Evolutionary conservation across 1,140 invertebrate genomes (phyloP).

Genomic region (Lepidurus arcticus): DNA sequence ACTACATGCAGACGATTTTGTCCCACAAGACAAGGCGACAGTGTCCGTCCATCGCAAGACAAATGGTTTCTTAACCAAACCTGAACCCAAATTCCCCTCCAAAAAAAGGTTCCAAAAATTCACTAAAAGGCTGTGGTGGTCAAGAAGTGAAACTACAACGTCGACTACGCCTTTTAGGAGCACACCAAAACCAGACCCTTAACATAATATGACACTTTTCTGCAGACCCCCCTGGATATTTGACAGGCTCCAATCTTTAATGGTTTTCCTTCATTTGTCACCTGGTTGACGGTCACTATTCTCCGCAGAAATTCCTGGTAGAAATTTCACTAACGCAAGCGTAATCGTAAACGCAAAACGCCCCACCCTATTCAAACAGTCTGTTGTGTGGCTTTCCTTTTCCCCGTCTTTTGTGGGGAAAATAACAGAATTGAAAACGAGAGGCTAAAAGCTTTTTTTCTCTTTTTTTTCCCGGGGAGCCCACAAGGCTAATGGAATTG

Average conservation of each 20-base stretch:
- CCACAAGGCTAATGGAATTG: conserved; percentile 1
- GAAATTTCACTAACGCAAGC: too few species aligned
- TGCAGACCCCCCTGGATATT: conserved; percentile 11
- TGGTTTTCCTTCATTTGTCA: conserved; percentile 10
- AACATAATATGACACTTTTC: conserved; percentile 1
- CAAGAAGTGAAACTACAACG: neutral
- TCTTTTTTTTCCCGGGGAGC: neutral
- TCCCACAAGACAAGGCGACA: neutral
- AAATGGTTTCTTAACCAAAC: neutral
- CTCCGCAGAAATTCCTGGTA: neutral
- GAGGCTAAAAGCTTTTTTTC: neutral
- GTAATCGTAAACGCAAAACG: neutral
- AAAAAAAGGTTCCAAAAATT: neutral
- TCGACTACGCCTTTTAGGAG: conserved; percentile 4
- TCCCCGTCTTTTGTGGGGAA: neutral
- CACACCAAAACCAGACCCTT: neutral
- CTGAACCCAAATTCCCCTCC: neutral
- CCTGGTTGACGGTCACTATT: conserved; percentile 7
- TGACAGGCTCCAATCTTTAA: conserved; percentile 19
- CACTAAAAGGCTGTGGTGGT: neutral
- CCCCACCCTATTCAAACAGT: neutral
- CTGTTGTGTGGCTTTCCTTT: neutral
- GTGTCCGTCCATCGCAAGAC: neutral
- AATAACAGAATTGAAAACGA: neutral
- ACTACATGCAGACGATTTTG: neutral